A percentile compares a stretch with the other conserved stretches of the same genome.
Conservation (phyloP, 2,888 invertebrate species). For the Patella depressa region DNA sequence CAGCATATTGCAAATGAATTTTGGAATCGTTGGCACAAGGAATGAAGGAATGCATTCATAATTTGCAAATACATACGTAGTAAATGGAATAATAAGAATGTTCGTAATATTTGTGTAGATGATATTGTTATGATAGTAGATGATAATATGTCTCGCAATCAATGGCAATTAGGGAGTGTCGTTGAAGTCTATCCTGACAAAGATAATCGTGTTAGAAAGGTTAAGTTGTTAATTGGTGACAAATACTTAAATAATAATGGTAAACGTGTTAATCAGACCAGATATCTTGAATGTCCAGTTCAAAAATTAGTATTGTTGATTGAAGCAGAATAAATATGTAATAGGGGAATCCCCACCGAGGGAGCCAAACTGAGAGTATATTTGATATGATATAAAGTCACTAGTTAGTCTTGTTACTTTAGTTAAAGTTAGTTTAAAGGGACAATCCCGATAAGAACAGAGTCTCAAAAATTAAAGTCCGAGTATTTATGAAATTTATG, state of each 20-base stretch:
- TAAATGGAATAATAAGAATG: constrained; percentile 18
- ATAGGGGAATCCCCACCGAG: constrained; percentile 1
- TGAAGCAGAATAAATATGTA: not conserved
- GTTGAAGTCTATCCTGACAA: constrained; percentile 10
- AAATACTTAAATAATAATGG: not conserved
- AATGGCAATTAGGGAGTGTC: constrained; percentile 16
- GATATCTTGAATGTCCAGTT: not conserved
- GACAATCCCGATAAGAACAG: too few relatives aligned
- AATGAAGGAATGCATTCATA: constrained; percentile 27
- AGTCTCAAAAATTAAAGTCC: too few relatives aligned
- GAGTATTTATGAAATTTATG: too few relatives aligned
- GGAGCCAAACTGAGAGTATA: not conserved
- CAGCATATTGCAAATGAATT: constrained; percentile 36
- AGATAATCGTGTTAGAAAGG: constrained; percentile 15
- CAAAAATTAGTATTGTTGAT: not conserved
- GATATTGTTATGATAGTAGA: constrained; percentile 16
- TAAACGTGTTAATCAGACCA: not conserved
- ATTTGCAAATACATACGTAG: constrained; percentile 27
- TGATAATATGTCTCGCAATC: constrained; percentile 16
- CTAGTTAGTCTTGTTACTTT: not conserved
- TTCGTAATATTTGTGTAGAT: constrained; percentile 4
- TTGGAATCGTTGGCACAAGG: constrained; percentile 32
- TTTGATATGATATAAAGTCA: not conserved
- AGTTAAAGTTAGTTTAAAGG: not conserved
- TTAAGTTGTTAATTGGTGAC: not conserved